Evolutionary conservation across 2,888 invertebrate species (phyloP), one percentile per base, ranked within the genome.

Genomic region (Augochlorella aurata): DNA sequence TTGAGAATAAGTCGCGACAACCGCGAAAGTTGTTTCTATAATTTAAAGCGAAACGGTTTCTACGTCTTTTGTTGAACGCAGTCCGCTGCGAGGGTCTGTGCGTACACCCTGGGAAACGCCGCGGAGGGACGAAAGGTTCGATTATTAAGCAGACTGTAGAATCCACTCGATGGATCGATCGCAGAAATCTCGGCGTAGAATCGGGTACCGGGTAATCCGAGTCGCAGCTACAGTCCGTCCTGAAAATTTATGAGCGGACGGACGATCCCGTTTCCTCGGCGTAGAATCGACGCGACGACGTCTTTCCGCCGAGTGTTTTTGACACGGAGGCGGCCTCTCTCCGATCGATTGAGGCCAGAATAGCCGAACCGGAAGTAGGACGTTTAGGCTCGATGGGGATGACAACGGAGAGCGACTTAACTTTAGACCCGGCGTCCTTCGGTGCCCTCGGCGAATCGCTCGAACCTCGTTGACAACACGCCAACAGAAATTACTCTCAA

Each of bases 331-430:
- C 54, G 77, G 80, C 63, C 63, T 81, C 81, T 83, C 69, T 73
- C 78, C 76, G 77, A 90, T 89, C 88, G 88, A 90, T 90, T 75
- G 84, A 67, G 75, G 82, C 82, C 81, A 69, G 79, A 83, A 87
- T 75, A 87, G 85, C 74, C 87, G 84, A 86, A 89, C 82, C 88
- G 86, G 85, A 89, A 89, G 87, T 90, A 80, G 88, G 82, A 79
- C 85, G 82, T 86, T 88, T 83, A 88, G 85, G 80, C 77, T 84
- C 81, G 77, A 81, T 73, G 77, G 73, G 69, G 81, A 87, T 77
- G 81, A 87, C 80, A 87, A 87, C 78, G 76, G 70, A 45, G 77
- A 74, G 67, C 63, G 76, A 83, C 69, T 87, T 81, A 79, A 82
- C 38, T 38, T 38, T 38, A 38, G 38, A 38, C 38, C 38, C 38